phyloP scores from a whole-genome alignment of 2,888 invertebrate genomes.

The Zaprionus lineosus region DNA sequence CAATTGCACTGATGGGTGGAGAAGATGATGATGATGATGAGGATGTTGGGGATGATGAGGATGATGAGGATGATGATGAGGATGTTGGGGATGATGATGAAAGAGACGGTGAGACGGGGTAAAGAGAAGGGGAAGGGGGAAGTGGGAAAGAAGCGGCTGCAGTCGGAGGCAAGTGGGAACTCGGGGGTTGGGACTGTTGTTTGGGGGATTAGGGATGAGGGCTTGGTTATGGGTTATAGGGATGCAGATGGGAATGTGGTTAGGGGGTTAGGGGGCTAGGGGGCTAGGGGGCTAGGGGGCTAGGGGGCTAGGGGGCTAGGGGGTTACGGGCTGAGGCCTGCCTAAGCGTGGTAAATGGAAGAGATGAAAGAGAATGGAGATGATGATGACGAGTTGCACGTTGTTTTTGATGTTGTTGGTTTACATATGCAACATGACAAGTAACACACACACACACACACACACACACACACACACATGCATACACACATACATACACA shows the following conservation, averaged over 20 bases:
- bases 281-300: too few relatives aligned
- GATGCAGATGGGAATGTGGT: too few relatives aligned
- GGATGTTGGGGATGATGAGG: not conserved
- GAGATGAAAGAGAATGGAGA: constrained; percentile 8
- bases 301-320: too few relatives aligned
- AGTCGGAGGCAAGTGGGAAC: not conserved
- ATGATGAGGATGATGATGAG: constrained; percentile 16
- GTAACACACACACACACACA: constrained; percentile 32
- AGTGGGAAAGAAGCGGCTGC: not conserved
- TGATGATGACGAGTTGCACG: constrained; percentile 29
- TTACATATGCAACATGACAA: constrained; percentile 49
- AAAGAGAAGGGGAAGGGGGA: not conserved
- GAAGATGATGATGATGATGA: not conserved
- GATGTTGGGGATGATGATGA: not conserved
- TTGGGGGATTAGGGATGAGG: too few relatives aligned
- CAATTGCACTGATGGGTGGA: constrained; percentile 52
- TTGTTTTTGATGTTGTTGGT: constrained; percentile 28
- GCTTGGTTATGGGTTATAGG: too few relatives aligned
- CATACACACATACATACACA: constrained; percentile 11
- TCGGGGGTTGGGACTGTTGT: too few relatives aligned
- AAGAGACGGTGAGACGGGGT: too few relatives aligned
- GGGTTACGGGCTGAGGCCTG: too few relatives aligned
- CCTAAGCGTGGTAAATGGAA: not conserved
- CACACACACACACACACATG: constrained; percentile 15
- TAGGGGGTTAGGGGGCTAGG: too few relatives aligned